These are phyloP conservation scores for Drosophila tripunctata DNA, from an alignment of 2,888 invertebrate species.

Conservation along the genomic window DNA sequence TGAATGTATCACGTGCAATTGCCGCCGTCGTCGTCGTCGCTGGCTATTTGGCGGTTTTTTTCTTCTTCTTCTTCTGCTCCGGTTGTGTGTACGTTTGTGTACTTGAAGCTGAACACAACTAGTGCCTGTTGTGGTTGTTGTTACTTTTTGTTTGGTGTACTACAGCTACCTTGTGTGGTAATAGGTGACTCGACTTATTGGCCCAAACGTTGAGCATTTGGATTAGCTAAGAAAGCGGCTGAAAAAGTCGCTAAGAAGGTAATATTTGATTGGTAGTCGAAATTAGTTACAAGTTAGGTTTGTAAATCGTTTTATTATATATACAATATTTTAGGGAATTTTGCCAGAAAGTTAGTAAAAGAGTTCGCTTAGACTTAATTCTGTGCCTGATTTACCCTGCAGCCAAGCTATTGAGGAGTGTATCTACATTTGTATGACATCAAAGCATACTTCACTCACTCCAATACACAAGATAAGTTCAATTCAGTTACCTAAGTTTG, in stretches of 20 bases:
- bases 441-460: too few species aligned
- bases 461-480: background rate
- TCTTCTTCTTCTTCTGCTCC: slow-evolving; percentile 11
- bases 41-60: slow-evolving; percentile 57
- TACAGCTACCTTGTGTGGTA: slow-evolving; percentile 55
- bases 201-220: slow-evolving; percentile 17
- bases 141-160: slow-evolving; percentile 23
- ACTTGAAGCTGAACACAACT: slow-evolving; percentile 54
- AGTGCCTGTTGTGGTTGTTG: slow-evolving; percentile 10
- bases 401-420: background rate
- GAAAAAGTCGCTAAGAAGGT: background rate
- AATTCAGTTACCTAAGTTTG: slow-evolving; percentile 19
- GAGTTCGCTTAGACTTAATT: background rate
- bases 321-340: background rate
- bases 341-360: background rate
- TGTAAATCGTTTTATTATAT: background rate
- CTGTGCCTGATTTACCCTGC: background rate
- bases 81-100: slow-evolving; percentile 34
- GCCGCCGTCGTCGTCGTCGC: slow-evolving; percentile 25
- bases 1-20: slow-evolving; percentile 77
- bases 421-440: too few species aligned
- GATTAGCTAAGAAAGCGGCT: slow-evolving; percentile 13
- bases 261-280: too few species aligned
- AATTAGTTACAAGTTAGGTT: too few species aligned
- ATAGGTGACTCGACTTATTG: slow-evolving; percentile 43